Conservation (phyloP, 2,113 vertebrate species). For the Actinemys pallida region DNA sequence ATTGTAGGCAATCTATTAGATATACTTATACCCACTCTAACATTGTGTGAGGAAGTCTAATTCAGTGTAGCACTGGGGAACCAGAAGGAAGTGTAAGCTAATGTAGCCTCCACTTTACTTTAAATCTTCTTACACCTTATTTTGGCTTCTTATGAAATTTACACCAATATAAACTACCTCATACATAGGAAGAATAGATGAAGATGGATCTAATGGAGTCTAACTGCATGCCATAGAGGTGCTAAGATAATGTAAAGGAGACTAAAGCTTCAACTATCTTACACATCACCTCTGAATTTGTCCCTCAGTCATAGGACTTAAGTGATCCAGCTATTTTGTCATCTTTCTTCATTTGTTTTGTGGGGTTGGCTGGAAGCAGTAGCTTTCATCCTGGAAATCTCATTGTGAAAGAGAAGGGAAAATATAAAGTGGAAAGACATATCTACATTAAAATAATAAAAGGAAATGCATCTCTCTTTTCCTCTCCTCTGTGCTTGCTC, state of each 20-base stretch:
- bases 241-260: background rate
- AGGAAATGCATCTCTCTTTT: background rate
- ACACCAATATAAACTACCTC: background rate
- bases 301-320: background rate
- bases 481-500: too few relatives aligned
- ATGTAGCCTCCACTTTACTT: background rate
- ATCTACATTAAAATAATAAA: background rate
- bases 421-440: too few relatives aligned
- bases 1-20: background rate
- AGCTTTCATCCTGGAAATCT: background rate
- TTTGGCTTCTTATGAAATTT: background rate
- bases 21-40: background rate
- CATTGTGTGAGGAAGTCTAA: background rate
- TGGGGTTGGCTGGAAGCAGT: background rate
- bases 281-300: background rate
- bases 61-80: background rate
- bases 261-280: background rate
- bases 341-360: background rate
- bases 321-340: background rate
- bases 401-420: background rate
- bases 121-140: background rate
- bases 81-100: background rate
- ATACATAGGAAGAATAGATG: background rate
- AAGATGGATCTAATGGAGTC: background rate
- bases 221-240: background rate